phyloP scores from a whole-genome alignment of 2,888 invertebrate genomes.

The Stenodera caucasica region DNA sequence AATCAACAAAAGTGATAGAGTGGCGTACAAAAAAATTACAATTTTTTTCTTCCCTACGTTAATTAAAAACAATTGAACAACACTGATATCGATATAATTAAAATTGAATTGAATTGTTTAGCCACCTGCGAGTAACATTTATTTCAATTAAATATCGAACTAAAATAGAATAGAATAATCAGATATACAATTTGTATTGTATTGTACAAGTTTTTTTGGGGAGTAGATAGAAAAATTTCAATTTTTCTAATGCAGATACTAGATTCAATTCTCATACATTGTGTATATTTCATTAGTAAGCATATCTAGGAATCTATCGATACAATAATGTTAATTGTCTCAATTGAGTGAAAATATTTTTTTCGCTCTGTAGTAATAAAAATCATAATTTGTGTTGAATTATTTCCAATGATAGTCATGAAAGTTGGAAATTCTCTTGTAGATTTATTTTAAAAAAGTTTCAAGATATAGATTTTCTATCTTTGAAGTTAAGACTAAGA shows the following conservation, averaged over 20 bases:
- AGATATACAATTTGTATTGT: not conserved
- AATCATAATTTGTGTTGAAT: not conserved
- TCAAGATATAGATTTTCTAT: not conserved
- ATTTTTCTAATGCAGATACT: not conserved
- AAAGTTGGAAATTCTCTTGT: not conserved
- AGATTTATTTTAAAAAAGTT: not conserved
- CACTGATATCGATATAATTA: not conserved
- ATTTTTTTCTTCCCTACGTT: not conserved
- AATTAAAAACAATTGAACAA: constrained; percentile 1
- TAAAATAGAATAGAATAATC: not conserved
- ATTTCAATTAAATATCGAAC: not conserved
- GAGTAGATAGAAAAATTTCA: not conserved
- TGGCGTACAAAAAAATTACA: constrained; percentile 21
- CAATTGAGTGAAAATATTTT: not conserved
- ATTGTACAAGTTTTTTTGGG: not conserved
- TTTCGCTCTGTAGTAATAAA: not conserved
- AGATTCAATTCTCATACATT: not conserved
- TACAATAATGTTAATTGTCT: not conserved
- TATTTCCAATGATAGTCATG: not conserved
- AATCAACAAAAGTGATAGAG: constrained; percentile 22
- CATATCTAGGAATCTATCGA: not conserved
- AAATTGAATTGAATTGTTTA: not conserved
- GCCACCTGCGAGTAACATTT: not conserved
- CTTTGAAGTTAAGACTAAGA: not conserved
- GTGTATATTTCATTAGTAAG: not conserved